Evolutionary conservation across 2,888 invertebrate genomes (phyloP).

Genomic region (Taphrorychus bicolor): DNA sequence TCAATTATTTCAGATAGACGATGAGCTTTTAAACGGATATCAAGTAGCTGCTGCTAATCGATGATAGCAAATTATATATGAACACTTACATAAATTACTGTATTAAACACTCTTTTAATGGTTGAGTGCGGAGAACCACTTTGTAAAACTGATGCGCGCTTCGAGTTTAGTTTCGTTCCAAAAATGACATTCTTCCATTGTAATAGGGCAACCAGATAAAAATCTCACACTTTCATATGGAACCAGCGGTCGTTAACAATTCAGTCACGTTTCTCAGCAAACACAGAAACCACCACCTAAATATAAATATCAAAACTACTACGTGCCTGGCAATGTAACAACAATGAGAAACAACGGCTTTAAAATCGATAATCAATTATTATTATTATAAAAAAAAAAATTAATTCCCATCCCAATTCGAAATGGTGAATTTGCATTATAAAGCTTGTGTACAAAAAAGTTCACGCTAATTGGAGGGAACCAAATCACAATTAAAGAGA

Average conservation of each 20-base stretch:
- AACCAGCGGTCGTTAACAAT: conserved; percentile 10
- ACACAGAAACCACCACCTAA: conserved; percentile 37
- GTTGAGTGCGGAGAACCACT: no score
- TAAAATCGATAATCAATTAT: neutral
- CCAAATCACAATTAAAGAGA: conserved; percentile 18
- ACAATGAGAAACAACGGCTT: conserved; percentile 1
- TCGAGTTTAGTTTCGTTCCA: no score
- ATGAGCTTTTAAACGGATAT: neutral
- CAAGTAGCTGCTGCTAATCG: no score
- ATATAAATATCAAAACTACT: conserved; percentile 33
- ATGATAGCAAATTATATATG: neutral
- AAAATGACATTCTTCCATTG: no score
- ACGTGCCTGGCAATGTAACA: conserved; percentile 20
- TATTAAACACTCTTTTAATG: no score
- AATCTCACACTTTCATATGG: neutral
- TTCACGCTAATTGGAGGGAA: conserved; percentile 15
- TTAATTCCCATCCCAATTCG: neutral
- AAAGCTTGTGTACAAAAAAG: neutral
- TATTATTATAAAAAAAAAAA: neutral
- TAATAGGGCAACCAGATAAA: no score
- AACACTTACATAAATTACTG: neutral
- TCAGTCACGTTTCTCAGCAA: conserved; percentile 23
- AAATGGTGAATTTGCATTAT: neutral
- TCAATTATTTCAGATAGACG: neutral
- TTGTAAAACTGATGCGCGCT: no score